Evolutionary conservation across 2,113 vertebrate genomes (phyloP).

Genomic region (Nyctibius bracteatus): DNA sequence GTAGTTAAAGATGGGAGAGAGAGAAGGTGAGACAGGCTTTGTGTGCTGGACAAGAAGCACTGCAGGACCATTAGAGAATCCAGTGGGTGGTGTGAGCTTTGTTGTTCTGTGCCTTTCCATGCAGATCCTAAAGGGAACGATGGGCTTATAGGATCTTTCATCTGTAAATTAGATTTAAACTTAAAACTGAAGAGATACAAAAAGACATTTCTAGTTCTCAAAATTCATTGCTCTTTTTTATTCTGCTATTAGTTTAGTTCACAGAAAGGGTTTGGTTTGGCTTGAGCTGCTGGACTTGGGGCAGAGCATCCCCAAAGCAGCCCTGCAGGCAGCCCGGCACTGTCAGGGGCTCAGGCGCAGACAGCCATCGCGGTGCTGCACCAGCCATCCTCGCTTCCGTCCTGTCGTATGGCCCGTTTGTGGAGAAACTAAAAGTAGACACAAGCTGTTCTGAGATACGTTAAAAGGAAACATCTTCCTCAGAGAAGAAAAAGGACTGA

Average conservation of each 20-base stretch:
- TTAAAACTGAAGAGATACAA: background rate
- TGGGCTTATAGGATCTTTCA: background rate
- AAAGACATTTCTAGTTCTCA: background rate
- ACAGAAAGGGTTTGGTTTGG: background rate
- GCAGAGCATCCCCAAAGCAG: background rate
- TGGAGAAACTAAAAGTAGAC: background rate
- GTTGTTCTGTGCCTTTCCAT: background rate
- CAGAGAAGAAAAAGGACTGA: background rate
- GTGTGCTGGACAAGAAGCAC: background rate
- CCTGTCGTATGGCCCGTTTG: background rate
- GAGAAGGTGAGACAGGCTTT: background rate
- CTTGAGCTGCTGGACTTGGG: background rate
- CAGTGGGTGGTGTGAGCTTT: rapidly evolving
- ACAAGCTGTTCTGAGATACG: background rate
- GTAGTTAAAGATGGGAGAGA: background rate
- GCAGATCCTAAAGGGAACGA: background rate
- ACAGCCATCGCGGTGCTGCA: rapidly evolving
- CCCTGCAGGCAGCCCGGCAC: background rate
- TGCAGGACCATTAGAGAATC: background rate
- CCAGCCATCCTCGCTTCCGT: background rate
- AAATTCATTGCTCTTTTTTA: background rate
- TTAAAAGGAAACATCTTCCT: background rate
- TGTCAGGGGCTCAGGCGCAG: background rate
- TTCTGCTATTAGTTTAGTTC: background rate
- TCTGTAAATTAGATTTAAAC: background rate